A percentile compares a stretch with the other conserved stretches of the same genome.
These are phyloP conservation scores for Amblyopsis hoosieri DNA, from an alignment of 2,797 vertebrate species.

Conservation along the genomic window DNA sequence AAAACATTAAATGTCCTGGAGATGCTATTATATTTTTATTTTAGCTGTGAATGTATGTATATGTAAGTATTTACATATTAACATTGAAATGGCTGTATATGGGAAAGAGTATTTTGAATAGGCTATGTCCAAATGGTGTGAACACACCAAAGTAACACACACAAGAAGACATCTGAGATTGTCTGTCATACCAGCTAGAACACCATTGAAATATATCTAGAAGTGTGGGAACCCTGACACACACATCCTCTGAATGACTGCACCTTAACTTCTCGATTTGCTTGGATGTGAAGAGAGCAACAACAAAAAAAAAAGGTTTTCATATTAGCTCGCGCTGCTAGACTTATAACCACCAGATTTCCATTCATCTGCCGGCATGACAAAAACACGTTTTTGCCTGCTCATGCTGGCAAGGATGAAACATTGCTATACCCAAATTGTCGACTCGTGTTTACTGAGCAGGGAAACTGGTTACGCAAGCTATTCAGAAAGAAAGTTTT, in stretches of 20 bases:
- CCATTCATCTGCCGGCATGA: constrained; percentile 3
- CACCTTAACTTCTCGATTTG: background rate
- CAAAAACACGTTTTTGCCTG: background rate
- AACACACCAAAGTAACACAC: too few species aligned
- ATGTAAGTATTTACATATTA: too few species aligned
- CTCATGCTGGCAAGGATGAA: constrained; percentile 24
- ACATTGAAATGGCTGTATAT: too few species aligned
- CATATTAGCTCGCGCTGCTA: background rate
- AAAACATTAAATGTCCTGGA: too few species aligned
- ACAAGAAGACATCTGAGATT: too few species aligned
- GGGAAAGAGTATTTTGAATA: too few species aligned
- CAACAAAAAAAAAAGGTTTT: background rate
- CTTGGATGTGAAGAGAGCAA: constrained; percentile 9
- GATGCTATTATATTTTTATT: too few species aligned
- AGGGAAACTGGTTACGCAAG: background rate
- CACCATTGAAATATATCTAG: too few species aligned
- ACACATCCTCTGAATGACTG: background rate
- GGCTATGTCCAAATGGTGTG: too few species aligned
- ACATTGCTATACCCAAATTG: constrained; percentile 13
- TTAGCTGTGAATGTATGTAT: too few species aligned
- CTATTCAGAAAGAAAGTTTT: constrained; percentile 1
- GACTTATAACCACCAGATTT: constrained; percentile 18
- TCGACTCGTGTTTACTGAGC: constrained; percentile 7
- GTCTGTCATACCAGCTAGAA: too few species aligned
- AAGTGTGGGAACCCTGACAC: too few species aligned